These are phyloP conservation scores for Serranus cabrilla DNA, from an alignment of 2,797 vertebrate genomes.

Conservation along the genomic window DNA sequence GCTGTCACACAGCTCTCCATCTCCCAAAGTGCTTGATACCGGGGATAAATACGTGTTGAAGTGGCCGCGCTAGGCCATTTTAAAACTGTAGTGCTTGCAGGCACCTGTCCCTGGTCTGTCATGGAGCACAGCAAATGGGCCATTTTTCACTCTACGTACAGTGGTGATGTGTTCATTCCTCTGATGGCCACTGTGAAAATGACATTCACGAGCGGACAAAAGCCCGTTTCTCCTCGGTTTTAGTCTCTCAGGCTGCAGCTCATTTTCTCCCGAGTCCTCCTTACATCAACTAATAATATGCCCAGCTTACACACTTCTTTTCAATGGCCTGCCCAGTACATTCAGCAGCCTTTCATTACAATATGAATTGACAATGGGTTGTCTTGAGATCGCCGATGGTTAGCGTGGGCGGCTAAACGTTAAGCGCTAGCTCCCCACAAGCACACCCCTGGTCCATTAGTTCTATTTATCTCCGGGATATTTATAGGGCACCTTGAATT, in stretches of 20 bases:
- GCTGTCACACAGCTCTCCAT: constrained; percentile 39
- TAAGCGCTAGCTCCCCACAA: constrained; percentile 47
- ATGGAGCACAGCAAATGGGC: constrained; percentile 32
- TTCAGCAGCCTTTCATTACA: constrained; percentile 65
- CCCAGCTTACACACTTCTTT: constrained; percentile 46
- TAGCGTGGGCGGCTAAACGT: constrained; percentile 49
- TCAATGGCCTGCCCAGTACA: constrained; percentile 43
- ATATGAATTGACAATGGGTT: constrained; percentile 62
- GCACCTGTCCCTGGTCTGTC: constrained; percentile 36
- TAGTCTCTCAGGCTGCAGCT: constrained; percentile 46
- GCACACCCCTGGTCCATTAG: constrained; percentile 60
- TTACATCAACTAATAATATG: constrained; percentile 61
- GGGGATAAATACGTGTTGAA: constrained; percentile 38
- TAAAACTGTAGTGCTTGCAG: constrained; percentile 34
- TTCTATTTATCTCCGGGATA: constrained; percentile 65
- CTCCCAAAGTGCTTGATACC: constrained; percentile 33
- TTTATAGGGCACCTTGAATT: constrained; percentile 70
- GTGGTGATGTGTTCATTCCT: constrained; percentile 46
- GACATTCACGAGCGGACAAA: constrained; percentile 60
- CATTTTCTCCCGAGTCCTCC: constrained; percentile 56
- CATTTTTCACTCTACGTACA: constrained; percentile 39
- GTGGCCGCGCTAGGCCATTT: constrained; percentile 32
- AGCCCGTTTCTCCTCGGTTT: constrained; percentile 37
- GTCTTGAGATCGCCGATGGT: constrained; percentile 49
- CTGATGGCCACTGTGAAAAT: constrained; percentile 52